Evolutionary conservation across 2,113 vertebrate genomes (phyloP).

Genomic region (Zosterops pallidus): DNA sequence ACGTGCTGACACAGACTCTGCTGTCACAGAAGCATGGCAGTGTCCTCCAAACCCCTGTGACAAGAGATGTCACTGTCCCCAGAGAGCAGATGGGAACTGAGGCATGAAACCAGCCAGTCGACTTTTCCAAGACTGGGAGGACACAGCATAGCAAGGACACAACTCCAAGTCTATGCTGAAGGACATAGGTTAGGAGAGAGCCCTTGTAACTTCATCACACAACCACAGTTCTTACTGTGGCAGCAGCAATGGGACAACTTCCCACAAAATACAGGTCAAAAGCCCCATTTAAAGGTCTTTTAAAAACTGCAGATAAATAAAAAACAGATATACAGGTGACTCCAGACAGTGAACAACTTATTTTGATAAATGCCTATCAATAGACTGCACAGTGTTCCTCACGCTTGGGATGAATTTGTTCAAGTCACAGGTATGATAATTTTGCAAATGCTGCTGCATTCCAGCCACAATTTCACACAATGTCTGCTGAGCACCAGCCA

Average conservation of each 20-base stretch:
- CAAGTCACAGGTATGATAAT: neutral
- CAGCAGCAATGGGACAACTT: neutral
- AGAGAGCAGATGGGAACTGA: neutral
- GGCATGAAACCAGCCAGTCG: neutral
- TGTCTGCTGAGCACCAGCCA: neutral
- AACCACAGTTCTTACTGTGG: neutral
- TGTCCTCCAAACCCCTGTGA: neutral
- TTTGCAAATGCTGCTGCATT: neutral
- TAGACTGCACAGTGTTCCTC: neutral
- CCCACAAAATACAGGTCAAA: neutral
- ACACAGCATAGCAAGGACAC: neutral
- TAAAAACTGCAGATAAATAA: neutral
- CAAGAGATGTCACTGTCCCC: neutral
- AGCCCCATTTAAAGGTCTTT: neutral
- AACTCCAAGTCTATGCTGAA: neutral
- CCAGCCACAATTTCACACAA: neutral
- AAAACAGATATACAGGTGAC: neutral
- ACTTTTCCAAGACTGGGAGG: neutral
- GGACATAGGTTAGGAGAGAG: neutral
- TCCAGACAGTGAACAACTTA: neutral
- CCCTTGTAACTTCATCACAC: neutral
- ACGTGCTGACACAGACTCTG: rapidly evolving
- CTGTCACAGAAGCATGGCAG: neutral
- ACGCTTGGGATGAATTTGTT: neutral
- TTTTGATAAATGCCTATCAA: neutral